Base-by-base conservation (phyloP, 2,113 vertebrate genomes). In the Phaetusa simplex region DNA sequence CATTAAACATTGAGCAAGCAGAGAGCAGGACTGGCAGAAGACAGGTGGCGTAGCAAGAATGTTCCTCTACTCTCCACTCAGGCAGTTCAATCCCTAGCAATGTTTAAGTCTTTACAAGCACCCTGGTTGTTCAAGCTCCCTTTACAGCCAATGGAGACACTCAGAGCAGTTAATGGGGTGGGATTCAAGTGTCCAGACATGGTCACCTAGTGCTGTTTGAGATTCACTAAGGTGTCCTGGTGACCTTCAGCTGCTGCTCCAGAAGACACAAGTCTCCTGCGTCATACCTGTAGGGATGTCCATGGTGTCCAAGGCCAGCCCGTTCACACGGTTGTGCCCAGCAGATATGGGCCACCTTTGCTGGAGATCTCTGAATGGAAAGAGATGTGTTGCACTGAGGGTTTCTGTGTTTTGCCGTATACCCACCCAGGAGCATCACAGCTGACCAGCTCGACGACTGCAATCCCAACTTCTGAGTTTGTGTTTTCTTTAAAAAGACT, bases 371-470 rank as follows among this genome's bases (percentile, higher is more conserved):
- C 43, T 65, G 27, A 59, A 42, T 20, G 20, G 56, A 66, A 15
- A 42, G 14, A 22, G 12, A 5, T 67, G 21, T 4, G 21, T 89
- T 29, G 36, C 20, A 27, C 47, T 17, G 15, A 23, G 7, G 12
- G 8, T 20, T 66, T 92, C 14, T 78, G 24, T 56, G 40, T 55
- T 85, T 81, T 49, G 22, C 45, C 3, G 0, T 6, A 6, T 8
- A 71, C 4, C 8, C 45, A 20, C 18, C 8, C 1, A 1, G 45
- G 4, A 62, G 5, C 52, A 56, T 24, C 32, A 23, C 1, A 2
- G 23, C 14, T 43, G 62, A 30, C 16, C 26, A 67, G 34, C 21
- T 30, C 47, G 10, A 4, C 6, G 38, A 30, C 42, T 21, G 14
- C 0, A 1, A 58, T 70, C n/a, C 7, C 22, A 20, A 27, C 9